Percentiles rank a stretch among this genome's conserved stretches.
These are phyloP conservation scores for Lacanobia wlatinum DNA, from an alignment of 2,888 invertebrate species.

Conservation along the genomic window DNA sequence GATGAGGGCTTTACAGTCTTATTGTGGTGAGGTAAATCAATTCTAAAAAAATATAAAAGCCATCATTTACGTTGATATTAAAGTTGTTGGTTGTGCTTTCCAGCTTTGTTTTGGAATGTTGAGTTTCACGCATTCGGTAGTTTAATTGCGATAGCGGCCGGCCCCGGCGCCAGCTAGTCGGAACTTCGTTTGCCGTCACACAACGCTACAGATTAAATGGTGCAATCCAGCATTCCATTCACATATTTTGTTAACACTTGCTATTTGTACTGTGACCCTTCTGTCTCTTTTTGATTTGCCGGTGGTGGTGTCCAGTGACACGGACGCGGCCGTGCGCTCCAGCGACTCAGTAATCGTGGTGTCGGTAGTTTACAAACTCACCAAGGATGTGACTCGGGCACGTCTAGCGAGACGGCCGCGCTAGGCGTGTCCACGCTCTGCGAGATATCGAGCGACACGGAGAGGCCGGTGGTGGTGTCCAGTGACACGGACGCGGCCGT, in stretches of 20 bases:
- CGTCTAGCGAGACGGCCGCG: constrained; percentile 88
- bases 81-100: neutral
- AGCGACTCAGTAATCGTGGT: constrained; percentile 85
- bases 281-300: constrained; percentile 64
- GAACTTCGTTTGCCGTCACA: constrained; percentile 9
- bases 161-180: neutral
- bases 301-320: constrained; percentile 88
- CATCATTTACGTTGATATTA: neutral
- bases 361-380: constrained; percentile 71
- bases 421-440: constrained; percentile 89
- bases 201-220: constrained; percentile 30
- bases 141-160: constrained; percentile 37
- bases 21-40: neutral
- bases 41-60: neutral
- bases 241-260: constrained; percentile 22
- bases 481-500: constrained; percentile 88
- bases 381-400: constrained; percentile 89
- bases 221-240: constrained; percentile 14
- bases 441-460: constrained; percentile 88
- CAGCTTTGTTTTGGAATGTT: constrained; percentile 23
- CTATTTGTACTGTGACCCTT: constrained; percentile 1
- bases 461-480: constrained; percentile 88
- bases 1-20: neutral
- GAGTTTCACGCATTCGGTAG: constrained; percentile 11
- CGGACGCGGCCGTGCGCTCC: constrained; percentile 87